These are phyloP conservation scores for Chlorocebus sabaeus DNA, from an alignment of 2,113 vertebrate genomes.

Conservation along the genomic window DNA sequence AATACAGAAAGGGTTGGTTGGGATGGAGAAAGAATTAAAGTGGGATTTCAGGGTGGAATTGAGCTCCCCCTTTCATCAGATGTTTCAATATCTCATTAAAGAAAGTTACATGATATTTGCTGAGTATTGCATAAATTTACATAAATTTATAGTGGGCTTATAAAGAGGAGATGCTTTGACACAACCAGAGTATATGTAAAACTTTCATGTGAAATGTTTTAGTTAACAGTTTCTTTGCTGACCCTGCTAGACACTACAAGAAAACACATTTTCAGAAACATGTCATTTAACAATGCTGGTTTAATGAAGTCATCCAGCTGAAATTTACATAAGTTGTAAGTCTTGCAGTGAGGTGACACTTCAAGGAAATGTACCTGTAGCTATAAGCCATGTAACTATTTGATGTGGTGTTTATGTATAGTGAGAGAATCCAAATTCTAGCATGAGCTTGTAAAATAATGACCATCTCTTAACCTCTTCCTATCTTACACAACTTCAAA, in stretches of 20 bases:
- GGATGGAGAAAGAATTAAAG: not conserved
- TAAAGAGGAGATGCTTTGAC: not conserved
- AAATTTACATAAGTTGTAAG: not conserved
- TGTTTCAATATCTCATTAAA: not conserved
- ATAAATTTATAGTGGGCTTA: not conserved
- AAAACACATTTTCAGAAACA: not conserved
- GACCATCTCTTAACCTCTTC: not conserved
- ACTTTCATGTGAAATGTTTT: not conserved
- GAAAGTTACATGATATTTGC: not conserved
- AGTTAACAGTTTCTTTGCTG: not conserved
- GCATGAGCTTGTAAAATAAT: not conserved
- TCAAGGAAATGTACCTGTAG: not conserved
- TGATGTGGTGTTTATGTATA: not conserved
- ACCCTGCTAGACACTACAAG: not conserved
- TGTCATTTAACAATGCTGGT: not conserved
- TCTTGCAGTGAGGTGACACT: not conserved
- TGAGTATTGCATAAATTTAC: not conserved
- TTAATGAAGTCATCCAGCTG: not conserved
- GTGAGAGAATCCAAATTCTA: not conserved
- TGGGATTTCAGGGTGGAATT: fast-evolving
- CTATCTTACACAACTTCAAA: not conserved
- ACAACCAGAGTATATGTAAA: not conserved
- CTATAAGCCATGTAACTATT: not conserved
- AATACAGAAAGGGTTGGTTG: not conserved
- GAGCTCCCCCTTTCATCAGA: not conserved